Evolutionary conservation across 2,888 invertebrate species (phyloP).

Genomic region (Quadriops clusia): DNA sequence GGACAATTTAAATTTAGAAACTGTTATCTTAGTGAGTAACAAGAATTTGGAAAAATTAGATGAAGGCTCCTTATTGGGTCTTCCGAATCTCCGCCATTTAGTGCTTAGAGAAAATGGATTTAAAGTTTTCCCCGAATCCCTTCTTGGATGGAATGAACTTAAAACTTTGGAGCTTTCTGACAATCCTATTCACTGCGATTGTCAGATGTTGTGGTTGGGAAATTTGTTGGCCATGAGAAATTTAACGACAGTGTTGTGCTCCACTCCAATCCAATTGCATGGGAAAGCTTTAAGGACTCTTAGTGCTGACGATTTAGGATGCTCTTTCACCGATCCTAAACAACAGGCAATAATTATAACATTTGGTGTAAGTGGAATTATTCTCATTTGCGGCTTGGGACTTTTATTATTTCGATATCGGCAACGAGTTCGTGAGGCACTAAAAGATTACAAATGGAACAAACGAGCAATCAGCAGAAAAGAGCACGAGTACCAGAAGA

Average conservation of each 20-base stretch:
- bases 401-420: conserved; percentile 69
- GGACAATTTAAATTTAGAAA: conserved; percentile 71
- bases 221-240: conserved; percentile 57
- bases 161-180: conserved; percentile 66
- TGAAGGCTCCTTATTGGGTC: conserved; percentile 62
- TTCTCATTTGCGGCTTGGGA: conserved; percentile 56
- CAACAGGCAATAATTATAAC: conserved; percentile 72
- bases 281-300: conserved; percentile 56
- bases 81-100: conserved; percentile 67
- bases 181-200: conserved; percentile 72
- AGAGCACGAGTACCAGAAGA: conserved; percentile 82
- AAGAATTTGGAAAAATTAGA: conserved; percentile 61
- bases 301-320: conserved; percentile 67
- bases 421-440: conserved; percentile 65
- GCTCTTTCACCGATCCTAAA: conserved; percentile 65
- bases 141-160: conserved; percentile 69
- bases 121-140: conserved; percentile 60
- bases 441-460: conserved; percentile 75
- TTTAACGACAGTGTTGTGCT: conserved; percentile 57
- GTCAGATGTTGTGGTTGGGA: conserved; percentile 67
- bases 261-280: conserved; percentile 58
- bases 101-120: conserved; percentile 70
- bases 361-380: conserved; percentile 60
- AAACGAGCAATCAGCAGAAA: conserved; percentile 61
- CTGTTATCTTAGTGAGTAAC: conserved; percentile 62